Conservation (phyloP, 2,797 vertebrate species). For the Spinus pinus region DNA sequence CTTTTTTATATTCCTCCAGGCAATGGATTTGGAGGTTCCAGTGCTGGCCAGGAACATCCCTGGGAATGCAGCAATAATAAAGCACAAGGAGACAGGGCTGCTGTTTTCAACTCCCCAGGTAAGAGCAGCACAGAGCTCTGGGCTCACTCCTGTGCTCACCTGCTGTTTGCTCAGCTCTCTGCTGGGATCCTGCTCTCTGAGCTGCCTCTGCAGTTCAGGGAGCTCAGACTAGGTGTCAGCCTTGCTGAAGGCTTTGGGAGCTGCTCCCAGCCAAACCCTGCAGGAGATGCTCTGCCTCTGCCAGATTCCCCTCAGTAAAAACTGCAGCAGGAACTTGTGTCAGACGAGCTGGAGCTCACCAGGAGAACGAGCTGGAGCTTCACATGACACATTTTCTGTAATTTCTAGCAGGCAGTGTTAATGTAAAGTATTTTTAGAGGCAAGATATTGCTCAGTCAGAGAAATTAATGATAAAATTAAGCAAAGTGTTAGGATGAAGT, state of each 20-base stretch:
- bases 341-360: background rate
- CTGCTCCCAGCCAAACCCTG: background rate
- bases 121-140: background rate
- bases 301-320: rapidly evolving
- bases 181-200: background rate
- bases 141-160: no score
- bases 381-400: background rate
- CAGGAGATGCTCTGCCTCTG: background rate
- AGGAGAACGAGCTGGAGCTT: background rate
- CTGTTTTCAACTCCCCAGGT: constrained; percentile 85
- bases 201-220: background rate
- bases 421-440: background rate
- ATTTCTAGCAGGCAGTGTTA: background rate
- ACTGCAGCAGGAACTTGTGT: rapidly evolving
- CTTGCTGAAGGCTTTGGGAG: constrained; percentile 7
- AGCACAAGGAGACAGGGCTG: constrained; percentile 85
- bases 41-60: constrained; percentile 92
- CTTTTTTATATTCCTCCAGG: constrained; percentile 71
- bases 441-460: background rate
- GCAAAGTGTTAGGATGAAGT: background rate
- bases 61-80: constrained; percentile 88
- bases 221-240: constrained; percentile 30
- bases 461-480: background rate
- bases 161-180: background rate
- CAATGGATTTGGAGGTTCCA: constrained; percentile 89